phyloP scores from a whole-genome alignment of 2,888 invertebrate genomes.

The Ommatoiulus sabulosus region DNA sequence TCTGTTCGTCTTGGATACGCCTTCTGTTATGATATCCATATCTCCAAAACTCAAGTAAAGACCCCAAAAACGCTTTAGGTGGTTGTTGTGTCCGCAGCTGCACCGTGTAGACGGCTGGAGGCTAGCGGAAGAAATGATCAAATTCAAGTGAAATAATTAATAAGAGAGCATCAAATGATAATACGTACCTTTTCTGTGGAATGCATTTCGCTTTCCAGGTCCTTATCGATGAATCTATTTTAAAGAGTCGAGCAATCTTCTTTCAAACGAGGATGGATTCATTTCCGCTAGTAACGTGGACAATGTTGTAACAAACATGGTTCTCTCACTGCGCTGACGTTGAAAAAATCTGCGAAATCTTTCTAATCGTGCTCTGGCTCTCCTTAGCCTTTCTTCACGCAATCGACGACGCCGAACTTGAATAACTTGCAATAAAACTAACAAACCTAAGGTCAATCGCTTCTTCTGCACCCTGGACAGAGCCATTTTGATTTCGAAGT shows the following conservation, averaged over 20 bases:
- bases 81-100: too few relatives aligned
- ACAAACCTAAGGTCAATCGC: neutral
- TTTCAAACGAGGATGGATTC: neutral
- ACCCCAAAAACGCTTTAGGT: too few relatives aligned
- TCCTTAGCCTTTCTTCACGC: neutral
- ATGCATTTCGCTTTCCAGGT: neutral
- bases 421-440: constrained; percentile 12
- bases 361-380: constrained; percentile 1
- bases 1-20: too few relatives aligned
- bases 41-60: too few relatives aligned
- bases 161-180: neutral
- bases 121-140: too few relatives aligned
- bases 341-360: constrained; percentile 7
- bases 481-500: neutral
- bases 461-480: neutral
- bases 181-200: neutral
- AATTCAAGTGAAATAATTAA: too few relatives aligned
- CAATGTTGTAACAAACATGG: constrained; percentile 8
- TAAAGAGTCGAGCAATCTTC: neutral
- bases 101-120: too few relatives aligned
- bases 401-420: neutral
- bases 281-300: neutral
- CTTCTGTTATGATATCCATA: too few relatives aligned
- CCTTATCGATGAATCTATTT: neutral
- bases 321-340: neutral